Evolutionary conservation across 2,113 vertebrate species (phyloP).

Genomic region (Rattus rattus): DNA sequence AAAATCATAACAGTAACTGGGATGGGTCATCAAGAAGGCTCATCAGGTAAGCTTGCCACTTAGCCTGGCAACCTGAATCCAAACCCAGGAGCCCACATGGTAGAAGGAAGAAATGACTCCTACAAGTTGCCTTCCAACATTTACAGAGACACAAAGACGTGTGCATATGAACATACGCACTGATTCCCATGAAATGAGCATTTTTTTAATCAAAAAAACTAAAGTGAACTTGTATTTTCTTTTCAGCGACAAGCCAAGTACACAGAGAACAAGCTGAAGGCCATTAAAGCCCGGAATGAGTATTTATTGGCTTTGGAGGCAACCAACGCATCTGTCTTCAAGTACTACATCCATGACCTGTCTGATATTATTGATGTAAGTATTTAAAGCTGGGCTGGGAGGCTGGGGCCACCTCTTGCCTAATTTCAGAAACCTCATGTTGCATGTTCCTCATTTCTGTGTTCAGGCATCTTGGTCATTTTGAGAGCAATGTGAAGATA

Average conservation of each 20-base stretch:
- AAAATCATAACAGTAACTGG: neutral
- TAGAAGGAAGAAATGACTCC: neutral
- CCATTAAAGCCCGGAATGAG: conserved; percentile 97
- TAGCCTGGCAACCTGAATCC: neutral
- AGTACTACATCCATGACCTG: conserved; percentile 99
- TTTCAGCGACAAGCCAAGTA: conserved; percentile 97
- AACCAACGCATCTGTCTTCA: conserved; percentile 98
- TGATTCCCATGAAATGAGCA: neutral
- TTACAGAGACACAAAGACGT: neutral
- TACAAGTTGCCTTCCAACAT: neutral
- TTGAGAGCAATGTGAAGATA: neutral
- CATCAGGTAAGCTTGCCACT: neutral
- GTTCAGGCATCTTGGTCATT: neutral
- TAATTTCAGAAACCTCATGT: neutral
- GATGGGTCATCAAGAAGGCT: neutral
- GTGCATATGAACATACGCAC: neutral
- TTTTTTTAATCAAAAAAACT: neutral
- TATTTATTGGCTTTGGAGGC: conserved; percentile 97
- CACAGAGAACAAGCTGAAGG: conserved; percentile 98
- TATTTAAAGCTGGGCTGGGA: conserved; percentile 70
- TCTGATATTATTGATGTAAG: conserved; percentile 99
- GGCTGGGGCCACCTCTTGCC: conserved; percentile 8
- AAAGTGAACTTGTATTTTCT: conserved; percentile 64
- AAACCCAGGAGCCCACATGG: neutral
- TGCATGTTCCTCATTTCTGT: neutral